These are phyloP conservation scores for Beroe forskalii DNA, from an alignment of 37 sponge, comb jelly and placozoan species.

Conservation along the genomic window DNA sequence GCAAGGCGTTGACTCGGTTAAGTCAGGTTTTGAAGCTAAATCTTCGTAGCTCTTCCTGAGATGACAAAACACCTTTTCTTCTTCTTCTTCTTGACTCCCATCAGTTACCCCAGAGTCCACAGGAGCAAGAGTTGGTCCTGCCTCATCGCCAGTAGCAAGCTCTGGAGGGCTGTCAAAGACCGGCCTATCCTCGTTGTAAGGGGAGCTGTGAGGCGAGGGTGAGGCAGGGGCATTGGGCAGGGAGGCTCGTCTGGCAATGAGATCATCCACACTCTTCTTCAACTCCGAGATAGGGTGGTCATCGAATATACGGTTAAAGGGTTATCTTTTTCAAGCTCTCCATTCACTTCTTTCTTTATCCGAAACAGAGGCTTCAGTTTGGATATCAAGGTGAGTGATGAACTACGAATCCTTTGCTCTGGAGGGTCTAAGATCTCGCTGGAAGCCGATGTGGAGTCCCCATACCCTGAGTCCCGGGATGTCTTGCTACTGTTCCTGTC, in stretches of 20 bases:
- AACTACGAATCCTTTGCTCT: background rate
- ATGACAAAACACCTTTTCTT: background rate
- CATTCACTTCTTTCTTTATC: background rate
- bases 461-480: constrained; percentile 50
- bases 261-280: constrained; percentile 4
- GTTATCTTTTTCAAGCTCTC: background rate
- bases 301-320: constrained; percentile 54
- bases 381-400: constrained; percentile 36
- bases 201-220: background rate
- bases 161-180: constrained; percentile 49
- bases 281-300: constrained; percentile 42
- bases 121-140: too few species aligned
- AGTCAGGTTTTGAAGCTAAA: background rate
- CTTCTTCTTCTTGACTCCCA: background rate
- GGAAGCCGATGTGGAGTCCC: constrained; percentile 45
- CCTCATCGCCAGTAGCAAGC: background rate
- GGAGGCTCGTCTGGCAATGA: constrained; percentile 39
- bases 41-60: background rate
- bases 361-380: constrained; percentile 2
- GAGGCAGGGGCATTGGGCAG: background rate
- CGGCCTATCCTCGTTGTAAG: constrained; percentile 13
- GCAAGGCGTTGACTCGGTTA: too few species aligned
- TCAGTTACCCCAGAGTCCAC: too few species aligned
- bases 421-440: background rate
- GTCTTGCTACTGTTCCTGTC: constrained; percentile 1